These are phyloP conservation scores for Caenorhabditis sp. DNA, from an alignment of 2,888 invertebrate genomes.

Conservation along the genomic window DNA sequence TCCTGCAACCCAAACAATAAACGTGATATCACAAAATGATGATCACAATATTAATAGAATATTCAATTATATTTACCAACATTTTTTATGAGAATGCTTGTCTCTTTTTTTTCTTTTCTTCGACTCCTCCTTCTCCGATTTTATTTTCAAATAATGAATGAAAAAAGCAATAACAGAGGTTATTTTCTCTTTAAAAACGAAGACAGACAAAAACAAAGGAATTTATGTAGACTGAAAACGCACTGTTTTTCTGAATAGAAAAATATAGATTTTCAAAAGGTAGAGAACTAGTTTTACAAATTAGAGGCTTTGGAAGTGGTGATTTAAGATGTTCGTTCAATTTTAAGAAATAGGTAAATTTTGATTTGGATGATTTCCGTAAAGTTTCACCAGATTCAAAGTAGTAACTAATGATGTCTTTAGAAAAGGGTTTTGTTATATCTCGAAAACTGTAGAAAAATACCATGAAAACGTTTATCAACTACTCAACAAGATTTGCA, in stretches of 20 bases:
- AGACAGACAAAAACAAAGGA: neutral
- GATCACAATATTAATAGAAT: constrained; percentile 39
- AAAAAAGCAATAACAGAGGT: neutral
- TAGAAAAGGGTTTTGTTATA: too few relatives aligned
- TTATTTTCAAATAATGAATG: neutral
- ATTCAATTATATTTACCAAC: constrained; percentile 35
- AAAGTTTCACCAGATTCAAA: too few relatives aligned
- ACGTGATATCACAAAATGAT: constrained; percentile 1
- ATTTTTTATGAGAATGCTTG: constrained; percentile 6
- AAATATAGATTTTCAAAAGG: neutral
- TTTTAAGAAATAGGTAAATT: too few relatives aligned
- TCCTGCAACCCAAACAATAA: neutral
- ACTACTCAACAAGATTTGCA: too few relatives aligned
- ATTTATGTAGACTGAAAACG: neutral
- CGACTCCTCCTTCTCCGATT: neutral
- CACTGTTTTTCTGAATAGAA: neutral
- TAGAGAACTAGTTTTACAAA: too few relatives aligned
- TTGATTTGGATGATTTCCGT: too few relatives aligned
- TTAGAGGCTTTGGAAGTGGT: too few relatives aligned
- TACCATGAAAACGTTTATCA: too few relatives aligned
- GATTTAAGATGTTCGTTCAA: too few relatives aligned
- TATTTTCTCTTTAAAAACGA: neutral
- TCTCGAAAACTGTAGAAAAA: too few relatives aligned
- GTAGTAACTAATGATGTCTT: too few relatives aligned
- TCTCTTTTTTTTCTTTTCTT: constrained; percentile 1